Conservation (phyloP, 2,113 vertebrate genomes). For the Corvus cornix region DNA sequence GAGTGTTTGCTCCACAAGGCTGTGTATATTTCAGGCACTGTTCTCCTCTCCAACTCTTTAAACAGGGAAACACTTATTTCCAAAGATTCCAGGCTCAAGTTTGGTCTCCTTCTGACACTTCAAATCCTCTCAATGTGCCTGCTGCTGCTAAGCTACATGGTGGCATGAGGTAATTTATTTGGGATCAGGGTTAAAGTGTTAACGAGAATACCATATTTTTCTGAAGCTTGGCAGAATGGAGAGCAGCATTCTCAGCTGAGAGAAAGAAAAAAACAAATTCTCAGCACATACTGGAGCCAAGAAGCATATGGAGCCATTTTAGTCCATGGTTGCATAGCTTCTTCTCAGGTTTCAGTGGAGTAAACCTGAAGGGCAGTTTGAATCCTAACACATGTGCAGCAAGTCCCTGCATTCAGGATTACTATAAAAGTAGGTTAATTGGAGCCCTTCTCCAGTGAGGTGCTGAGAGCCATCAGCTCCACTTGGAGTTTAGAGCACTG, state of each 20-base stretch:
- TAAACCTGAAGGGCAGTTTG: constrained; percentile 1
- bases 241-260: constrained; percentile 34
- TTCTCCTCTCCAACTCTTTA: neutral
- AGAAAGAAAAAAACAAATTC: constrained; percentile 6
- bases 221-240: neutral
- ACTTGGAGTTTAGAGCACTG: neutral
- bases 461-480: constrained; percentile 43
- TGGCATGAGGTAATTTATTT: constrained; percentile 25
- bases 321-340: neutral
- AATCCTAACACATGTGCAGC: neutral
- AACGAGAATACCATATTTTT: constrained; percentile 42
- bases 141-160: constrained; percentile 1
- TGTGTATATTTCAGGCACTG: neutral
- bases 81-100: neutral
- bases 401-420: neutral
- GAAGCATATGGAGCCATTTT: constrained; percentile 31
- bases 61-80: neutral
- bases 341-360: constrained; percentile 43
- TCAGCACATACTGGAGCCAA: constrained; percentile 8
- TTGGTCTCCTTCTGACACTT: constrained; percentile 11
- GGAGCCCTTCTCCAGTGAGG: neutral
- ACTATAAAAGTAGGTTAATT: neutral
- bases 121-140: constrained; percentile 5
- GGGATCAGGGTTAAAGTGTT: constrained; percentile 29
- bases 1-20: neutral